These are phyloP conservation scores for Tamandua tetradactyla DNA, from an alignment of 2,797 vertebrate species.

Conservation along the genomic window DNA sequence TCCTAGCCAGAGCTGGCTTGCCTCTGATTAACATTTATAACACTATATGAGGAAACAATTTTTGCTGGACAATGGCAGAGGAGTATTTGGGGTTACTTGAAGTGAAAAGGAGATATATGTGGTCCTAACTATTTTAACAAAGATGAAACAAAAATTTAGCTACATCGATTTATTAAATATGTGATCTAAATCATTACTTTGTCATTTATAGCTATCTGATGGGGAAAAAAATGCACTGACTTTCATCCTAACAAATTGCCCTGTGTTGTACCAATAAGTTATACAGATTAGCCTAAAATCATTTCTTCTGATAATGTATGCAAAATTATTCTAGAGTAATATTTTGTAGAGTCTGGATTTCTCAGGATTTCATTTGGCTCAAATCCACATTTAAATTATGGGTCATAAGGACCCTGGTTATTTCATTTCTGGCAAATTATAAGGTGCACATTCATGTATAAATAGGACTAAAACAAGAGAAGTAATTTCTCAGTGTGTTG, in stretches of 20 bases:
- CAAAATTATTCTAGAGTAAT: conserved; percentile 65
- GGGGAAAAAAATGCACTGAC: neutral
- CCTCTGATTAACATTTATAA: conserved; percentile 59
- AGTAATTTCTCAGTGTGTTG: conserved; percentile 22
- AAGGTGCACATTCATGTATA: conserved; percentile 38
- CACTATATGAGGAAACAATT: conserved; percentile 14
- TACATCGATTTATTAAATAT: conserved; percentile 19
- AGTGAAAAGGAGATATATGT: conserved; percentile 15
- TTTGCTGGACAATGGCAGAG: conserved; percentile 10
- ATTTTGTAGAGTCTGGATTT: conserved; percentile 53
- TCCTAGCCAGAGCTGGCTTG: neutral
- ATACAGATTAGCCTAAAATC: conserved; percentile 53
- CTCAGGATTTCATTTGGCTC: conserved; percentile 55
- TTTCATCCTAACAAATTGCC: conserved; percentile 47
- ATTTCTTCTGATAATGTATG: conserved; percentile 46
- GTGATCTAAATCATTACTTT: neutral
- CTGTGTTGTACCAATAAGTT: conserved; percentile 18
- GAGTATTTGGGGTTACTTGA: conserved; percentile 11
- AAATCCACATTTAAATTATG: conserved; percentile 64
- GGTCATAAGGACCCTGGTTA: conserved; percentile 48
- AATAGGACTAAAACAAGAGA: conserved; percentile 49
- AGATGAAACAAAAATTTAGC: conserved; percentile 42
- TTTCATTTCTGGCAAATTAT: conserved; percentile 58
- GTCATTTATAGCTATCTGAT: conserved; percentile 22
- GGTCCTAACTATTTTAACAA: neutral